Conservation (phyloP, 2,113 vertebrate genomes). For the Cephalopholis sonnerati region DNA sequence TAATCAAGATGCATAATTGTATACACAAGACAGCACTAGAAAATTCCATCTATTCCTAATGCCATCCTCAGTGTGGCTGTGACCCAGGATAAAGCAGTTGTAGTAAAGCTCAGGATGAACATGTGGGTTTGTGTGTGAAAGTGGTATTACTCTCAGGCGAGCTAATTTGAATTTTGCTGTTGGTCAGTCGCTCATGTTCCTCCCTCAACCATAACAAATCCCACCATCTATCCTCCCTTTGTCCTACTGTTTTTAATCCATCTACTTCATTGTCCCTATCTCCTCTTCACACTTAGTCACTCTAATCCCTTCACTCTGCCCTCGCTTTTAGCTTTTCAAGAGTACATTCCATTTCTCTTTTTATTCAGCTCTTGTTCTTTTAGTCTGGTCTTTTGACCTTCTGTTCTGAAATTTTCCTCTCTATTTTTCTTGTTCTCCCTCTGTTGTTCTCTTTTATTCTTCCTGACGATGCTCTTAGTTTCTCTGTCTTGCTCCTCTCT, state of each 20-base stretch:
- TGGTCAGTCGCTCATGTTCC: constrained; percentile 40
- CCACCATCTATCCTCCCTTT: constrained; percentile 39
- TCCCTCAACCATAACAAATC: constrained; percentile 53
- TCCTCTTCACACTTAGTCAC: constrained; percentile 48
- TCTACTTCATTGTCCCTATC: constrained; percentile 47
- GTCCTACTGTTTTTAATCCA: constrained; percentile 57
- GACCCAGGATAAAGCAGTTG: neutral
- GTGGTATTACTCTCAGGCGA: neutral
- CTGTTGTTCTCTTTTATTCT: constrained; percentile 8
- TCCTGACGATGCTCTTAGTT: constrained; percentile 5
- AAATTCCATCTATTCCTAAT: neutral
- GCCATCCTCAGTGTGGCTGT: neutral
- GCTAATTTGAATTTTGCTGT: neutral
- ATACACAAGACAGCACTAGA: neutral
- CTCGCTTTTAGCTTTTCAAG: constrained; percentile 37
- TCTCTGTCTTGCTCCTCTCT: neutral
- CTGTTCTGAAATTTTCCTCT: constrained; percentile 16
- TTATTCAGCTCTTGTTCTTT: constrained; percentile 19
- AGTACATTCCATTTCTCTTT: constrained; percentile 36
- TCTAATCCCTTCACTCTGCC: constrained; percentile 54
- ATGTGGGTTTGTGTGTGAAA: neutral
- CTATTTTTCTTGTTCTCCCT: neutral
- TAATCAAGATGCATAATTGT: neutral
- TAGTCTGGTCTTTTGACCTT: constrained; percentile 36
- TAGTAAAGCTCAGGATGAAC: neutral